phyloP scores from a whole-genome alignment of 2,888 invertebrate species.

The Clitarchus hookeri region DNA sequence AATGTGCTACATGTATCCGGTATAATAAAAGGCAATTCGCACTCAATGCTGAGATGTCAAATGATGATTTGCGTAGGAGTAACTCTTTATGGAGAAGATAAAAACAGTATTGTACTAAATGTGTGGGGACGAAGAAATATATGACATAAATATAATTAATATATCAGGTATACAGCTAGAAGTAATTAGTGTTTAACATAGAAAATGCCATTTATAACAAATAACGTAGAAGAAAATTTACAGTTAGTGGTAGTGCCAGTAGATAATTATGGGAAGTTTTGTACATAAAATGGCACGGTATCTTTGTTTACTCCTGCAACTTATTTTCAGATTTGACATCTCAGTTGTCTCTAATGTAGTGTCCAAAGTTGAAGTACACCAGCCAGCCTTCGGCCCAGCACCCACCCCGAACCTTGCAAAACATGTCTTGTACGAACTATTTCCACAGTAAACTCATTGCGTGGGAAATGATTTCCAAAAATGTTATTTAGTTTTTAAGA shows the following conservation, averaged over 20 bases:
- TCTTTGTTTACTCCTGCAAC: constrained; percentile 33
- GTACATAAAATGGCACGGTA: constrained; percentile 33
- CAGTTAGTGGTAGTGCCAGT: constrained; percentile 19
- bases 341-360: constrained; percentile 33
- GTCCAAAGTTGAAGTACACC: constrained; percentile 29
- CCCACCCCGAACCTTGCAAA: neutral
- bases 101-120: constrained; percentile 19
- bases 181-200: constrained; percentile 34
- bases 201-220: constrained; percentile 33
- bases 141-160: constrained; percentile 35
- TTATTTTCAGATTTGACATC: constrained; percentile 30
- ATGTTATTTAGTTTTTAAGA: constrained; percentile 29
- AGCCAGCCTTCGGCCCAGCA: constrained; percentile 15
- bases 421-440: neutral
- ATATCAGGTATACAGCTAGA: constrained; percentile 35
- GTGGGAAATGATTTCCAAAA: constrained; percentile 12
- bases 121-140: constrained; percentile 29
- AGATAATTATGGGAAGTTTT: constrained; percentile 29
- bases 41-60: constrained; percentile 34
- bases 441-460: neutral
- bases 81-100: constrained; percentile 30
- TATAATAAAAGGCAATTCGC: constrained; percentile 30
- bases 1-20: constrained; percentile 41
- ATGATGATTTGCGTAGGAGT: constrained; percentile 31
- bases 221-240: constrained; percentile 26